Conservation (phyloP, 2,113 vertebrate genomes). For the Amphiprion percula region DNA sequence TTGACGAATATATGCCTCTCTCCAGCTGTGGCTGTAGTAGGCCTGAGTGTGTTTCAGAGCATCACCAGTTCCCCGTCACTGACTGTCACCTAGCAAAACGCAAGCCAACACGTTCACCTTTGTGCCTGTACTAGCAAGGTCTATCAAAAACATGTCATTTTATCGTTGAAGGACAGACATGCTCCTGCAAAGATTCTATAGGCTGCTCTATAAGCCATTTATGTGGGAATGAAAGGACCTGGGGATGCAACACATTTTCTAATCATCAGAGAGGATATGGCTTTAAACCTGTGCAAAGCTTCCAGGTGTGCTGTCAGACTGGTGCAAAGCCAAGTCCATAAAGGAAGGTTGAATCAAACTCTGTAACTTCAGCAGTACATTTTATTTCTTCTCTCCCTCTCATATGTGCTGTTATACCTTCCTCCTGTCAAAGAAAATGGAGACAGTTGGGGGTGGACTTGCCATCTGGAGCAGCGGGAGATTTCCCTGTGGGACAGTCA, state of each 20-base stretch:
- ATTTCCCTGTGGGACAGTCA: conserved; percentile 38
- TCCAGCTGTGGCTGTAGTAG: conserved; percentile 40
- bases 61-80: neutral
- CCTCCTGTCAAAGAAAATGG: conserved; percentile 33
- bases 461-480: conserved; percentile 48
- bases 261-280: neutral
- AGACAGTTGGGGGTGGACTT: conserved; percentile 44
- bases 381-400: neutral
- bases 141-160: conserved; percentile 33
- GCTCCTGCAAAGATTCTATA: neutral
- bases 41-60: conserved; percentile 11
- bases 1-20: conserved; percentile 56
- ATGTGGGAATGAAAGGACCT: neutral
- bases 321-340: neutral
- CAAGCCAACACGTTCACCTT: conserved; percentile 4
- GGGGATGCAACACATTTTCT: neutral
- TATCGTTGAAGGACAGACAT: conserved; percentile 30
- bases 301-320: neutral
- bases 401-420: conserved; percentile 11
- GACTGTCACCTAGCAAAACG: conserved; percentile 36
- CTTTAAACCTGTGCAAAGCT: neutral
- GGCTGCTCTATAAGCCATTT: neutral
- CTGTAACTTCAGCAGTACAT: conserved; percentile 9
- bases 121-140: conserved; percentile 14
- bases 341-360: conserved; percentile 1